A percentile compares a stretch with the other conserved stretches of the same genome.
Evolutionary conservation across 2,113 vertebrate species (phyloP).

Genomic region (Stigmatopora argus): DNA sequence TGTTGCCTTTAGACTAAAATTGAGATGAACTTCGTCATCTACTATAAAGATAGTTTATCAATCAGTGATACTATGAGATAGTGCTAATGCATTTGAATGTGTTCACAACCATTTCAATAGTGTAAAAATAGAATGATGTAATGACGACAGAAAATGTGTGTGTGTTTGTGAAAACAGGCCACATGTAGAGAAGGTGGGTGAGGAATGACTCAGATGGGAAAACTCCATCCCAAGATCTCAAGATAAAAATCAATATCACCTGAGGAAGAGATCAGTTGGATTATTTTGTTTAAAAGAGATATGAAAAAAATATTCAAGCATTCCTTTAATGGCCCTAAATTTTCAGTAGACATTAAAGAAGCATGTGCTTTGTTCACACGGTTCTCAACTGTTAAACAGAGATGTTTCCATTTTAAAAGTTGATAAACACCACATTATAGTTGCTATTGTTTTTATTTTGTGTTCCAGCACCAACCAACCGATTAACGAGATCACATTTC

Average conservation of each 20-base stretch:
- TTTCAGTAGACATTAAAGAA: no score
- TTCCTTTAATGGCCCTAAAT: no score
- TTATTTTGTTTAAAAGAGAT: slow-evolving; percentile 41
- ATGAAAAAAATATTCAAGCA: no score
- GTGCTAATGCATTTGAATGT: slow-evolving; percentile 4
- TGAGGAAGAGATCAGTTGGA: slow-evolving; percentile 31
- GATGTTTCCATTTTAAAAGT: no score
- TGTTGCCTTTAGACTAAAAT: slow-evolving; percentile 11
- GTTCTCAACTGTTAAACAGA: no score
- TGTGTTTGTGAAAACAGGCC: slow-evolving; percentile 12
- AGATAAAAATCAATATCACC: slow-evolving; percentile 47
- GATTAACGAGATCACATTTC: no score
- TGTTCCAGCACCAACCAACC: no score
- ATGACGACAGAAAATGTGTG: slow-evolving; percentile 27
- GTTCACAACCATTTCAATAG: slow-evolving; percentile 13
- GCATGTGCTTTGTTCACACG: no score
- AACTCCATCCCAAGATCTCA: slow-evolving; percentile 37
- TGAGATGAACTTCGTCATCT: neutral
- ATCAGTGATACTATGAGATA: slow-evolving; percentile 1
- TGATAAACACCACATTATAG: no score
- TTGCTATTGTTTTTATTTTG: no score
- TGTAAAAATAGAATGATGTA: slow-evolving; percentile 25
- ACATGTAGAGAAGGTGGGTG: slow-evolving; percentile 7
- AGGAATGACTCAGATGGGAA: slow-evolving; percentile 39
- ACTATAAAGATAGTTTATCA: slow-evolving; percentile 14